Base-by-base conservation (phyloP, 2,888 invertebrate genomes). In the Anticlea derivata region DNA sequence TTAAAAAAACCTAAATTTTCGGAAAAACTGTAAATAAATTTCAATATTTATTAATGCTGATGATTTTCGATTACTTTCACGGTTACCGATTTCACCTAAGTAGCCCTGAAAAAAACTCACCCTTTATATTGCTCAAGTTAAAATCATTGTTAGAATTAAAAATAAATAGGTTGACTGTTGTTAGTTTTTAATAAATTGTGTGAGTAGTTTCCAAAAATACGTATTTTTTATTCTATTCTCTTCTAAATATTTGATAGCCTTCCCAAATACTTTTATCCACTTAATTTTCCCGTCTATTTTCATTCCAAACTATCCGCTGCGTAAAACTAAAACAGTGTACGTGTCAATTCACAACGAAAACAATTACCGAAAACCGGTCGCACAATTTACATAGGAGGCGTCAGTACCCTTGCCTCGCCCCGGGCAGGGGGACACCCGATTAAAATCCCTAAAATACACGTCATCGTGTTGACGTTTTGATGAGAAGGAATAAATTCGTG, bases 381-480 rank as follows among this genome's bases (percentile, higher is more conserved):
- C 67, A 64, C 70, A 76, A 86, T 88, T 86, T 86, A 79, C 89
- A 87, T 86, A 81, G 79, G 73, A 78, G 79, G 72, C 60, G 69
- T 29, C 33, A 23, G 58, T 63, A 63, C 63, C 54, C 45, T 41
- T 46, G 44, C 41, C 29, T 41, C 58, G 63, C 68, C 62, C 39
- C 60, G 60, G 66, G 68, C 62, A 65, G 64, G 63, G 67, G 70
- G 68, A 65, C 69, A 55, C 65, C 70, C 84, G 83, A 86, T 86
- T 86, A 87, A 86, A 87, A 83, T 80, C 83, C 83, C 84, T 78
- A 84, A 86, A 88, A 87, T 86, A 84, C 80, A 83, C 84, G 84
- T 85, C 87, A 84, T 75, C 83, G 86, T 86, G 88, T 87, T 89
- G 89, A 87, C 89, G 80, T 87, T 86, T 85, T 86, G 86, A 88